Evolutionary conservation across 2,113 vertebrate species (phyloP).

Genomic region (Python bivittatus): DNA sequence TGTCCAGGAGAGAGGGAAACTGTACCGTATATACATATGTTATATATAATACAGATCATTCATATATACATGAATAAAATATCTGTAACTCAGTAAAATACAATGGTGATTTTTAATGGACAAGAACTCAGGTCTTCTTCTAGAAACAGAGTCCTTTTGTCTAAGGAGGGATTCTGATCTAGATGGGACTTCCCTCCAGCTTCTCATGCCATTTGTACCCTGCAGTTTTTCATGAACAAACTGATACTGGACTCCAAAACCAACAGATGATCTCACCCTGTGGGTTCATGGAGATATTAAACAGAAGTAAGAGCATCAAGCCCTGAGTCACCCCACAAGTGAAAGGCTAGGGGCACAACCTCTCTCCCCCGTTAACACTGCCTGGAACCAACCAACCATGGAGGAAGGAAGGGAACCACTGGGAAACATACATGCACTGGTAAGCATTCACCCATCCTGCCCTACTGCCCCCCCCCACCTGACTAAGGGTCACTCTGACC

Average conservation of each 20-base stretch:
- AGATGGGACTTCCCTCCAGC: not conserved
- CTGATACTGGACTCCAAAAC: not conserved
- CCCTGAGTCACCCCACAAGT: not conserved
- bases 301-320: not conserved
- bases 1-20: not conserved
- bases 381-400: not conserved
- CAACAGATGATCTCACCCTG: not conserved
- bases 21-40: too few species aligned
- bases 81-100: too few species aligned
- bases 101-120: not conserved
- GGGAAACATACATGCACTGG: not conserved
- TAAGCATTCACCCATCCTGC: not conserved
- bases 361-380: not conserved
- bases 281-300: not conserved
- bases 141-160: not conserved
- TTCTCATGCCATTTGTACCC: not conserved
- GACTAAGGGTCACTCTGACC: not conserved
- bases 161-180: not conserved
- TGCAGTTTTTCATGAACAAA: not conserved
- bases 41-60: not conserved
- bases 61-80: not conserved
- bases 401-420: not conserved
- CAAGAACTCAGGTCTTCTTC: not conserved
- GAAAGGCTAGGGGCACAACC: not conserved
- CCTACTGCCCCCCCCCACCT: not conserved